Conservation (phyloP, 2,888 invertebrate genomes). For the Liodrosophila aerea region DNA sequence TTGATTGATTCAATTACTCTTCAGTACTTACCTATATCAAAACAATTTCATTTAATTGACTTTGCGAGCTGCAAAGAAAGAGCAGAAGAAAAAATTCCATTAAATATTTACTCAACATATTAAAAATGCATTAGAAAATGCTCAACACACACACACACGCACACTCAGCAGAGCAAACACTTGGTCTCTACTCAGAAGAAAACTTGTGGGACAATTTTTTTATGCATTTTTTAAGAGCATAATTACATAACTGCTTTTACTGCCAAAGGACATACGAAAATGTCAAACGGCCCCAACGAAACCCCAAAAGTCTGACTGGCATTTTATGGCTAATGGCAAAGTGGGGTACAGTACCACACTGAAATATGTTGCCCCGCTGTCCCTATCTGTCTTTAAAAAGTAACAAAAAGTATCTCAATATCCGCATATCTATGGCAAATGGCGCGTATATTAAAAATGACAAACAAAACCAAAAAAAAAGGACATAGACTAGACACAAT, state of each 20-base stretch:
- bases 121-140: constrained; percentile 31
- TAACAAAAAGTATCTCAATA: constrained; percentile 52
- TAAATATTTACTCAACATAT: constrained; percentile 24
- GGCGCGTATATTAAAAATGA: constrained; percentile 62
- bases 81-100: constrained; percentile 15
- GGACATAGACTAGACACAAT: neutral
- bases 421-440: constrained; percentile 50
- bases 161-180: constrained; percentile 12
- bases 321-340: constrained; percentile 65
- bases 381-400: constrained; percentile 27
- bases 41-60: constrained; percentile 27
- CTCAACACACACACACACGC: neutral
- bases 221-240: constrained; percentile 54
- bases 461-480: constrained; percentile 21
- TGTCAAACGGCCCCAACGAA: constrained; percentile 30
- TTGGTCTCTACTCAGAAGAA: constrained; percentile 18
- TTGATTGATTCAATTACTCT: constrained; percentile 7
- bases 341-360: constrained; percentile 9
- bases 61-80: constrained; percentile 41
- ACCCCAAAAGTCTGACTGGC: constrained; percentile 30
- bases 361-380: constrained; percentile 30
- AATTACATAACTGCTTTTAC: constrained; percentile 50
- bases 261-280: constrained; percentile 20
- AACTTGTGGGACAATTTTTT: constrained; percentile 40
- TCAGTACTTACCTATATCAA: constrained; percentile 42